A percentile compares a stretch with the other conserved stretches of the same genome.
Evolutionary conservation across 2,113 vertebrate genomes (phyloP).

Genomic region (Hippoglossus stenolepis): DNA sequence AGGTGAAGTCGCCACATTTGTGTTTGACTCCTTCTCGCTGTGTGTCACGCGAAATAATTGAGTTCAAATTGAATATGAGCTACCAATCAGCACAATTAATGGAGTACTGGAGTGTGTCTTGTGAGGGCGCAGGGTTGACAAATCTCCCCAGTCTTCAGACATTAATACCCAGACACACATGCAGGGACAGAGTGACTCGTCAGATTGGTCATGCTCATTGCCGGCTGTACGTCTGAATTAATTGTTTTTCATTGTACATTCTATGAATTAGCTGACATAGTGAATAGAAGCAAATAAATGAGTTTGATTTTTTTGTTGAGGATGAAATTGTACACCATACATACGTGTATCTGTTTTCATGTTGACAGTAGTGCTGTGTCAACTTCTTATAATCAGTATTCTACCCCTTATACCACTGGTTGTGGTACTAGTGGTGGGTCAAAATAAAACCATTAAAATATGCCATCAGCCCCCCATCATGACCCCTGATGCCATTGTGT

Average conservation of each 20-base stretch:
- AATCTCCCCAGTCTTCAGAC: conserved; percentile 36
- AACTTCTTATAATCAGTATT: too few species aligned
- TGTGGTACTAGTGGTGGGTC: too few species aligned
- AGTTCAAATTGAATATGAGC: conserved; percentile 76
- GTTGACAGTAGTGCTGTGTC: too few species aligned
- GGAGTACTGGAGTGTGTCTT: conserved; percentile 36
- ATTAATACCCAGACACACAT: conserved; percentile 24
- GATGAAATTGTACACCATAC: neutral
- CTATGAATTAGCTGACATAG: neutral
- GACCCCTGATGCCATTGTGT: too few species aligned
- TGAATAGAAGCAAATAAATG: neutral
- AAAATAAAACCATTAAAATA: too few species aligned
- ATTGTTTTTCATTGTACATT: conserved; percentile 1
- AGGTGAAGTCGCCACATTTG: conserved; percentile 7
- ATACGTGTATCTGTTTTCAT: too few species aligned
- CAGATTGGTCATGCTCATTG: neutral
- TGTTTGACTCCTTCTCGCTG: conserved; percentile 40
- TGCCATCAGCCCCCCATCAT: too few species aligned
- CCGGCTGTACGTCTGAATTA: neutral
- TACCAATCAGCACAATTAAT: conserved; percentile 61
- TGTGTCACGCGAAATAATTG: conserved; percentile 64
- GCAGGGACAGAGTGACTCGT: neutral
- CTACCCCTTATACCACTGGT: too few species aligned
- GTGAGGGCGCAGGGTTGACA: conserved; percentile 27
- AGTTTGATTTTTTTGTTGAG: neutral